Evolutionary conservation across 2,888 invertebrate genomes (phyloP).

Genomic region (Aleiodes alternator): DNA sequence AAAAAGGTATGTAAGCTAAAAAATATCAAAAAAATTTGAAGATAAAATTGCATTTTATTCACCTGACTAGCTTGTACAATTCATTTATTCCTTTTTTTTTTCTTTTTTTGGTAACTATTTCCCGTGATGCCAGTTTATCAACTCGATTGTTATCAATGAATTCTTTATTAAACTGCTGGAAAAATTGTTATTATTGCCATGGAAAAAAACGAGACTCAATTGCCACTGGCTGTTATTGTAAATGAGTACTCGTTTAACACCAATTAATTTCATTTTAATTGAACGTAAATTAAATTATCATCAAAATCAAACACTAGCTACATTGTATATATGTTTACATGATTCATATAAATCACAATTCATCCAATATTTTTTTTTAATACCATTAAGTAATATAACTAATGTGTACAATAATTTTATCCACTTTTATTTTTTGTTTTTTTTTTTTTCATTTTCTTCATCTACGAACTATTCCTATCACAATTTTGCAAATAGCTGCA

Average conservation of each 20-base stretch:
- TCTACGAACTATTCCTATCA: slow-evolving; percentile 56
- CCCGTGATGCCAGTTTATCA: slow-evolving; percentile 41
- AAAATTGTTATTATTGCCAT: slow-evolving; percentile 42
- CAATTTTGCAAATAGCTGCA: slow-evolving; percentile 52
- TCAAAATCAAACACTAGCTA: slow-evolving; percentile 7
- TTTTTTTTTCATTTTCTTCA: slow-evolving; percentile 44
- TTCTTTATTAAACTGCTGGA: slow-evolving; percentile 31
- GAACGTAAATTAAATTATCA: slow-evolving; percentile 40
- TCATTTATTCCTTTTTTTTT: slow-evolving; percentile 36
- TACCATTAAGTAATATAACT: slow-evolving; percentile 55
- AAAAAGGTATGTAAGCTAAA: slow-evolving; percentile 1
- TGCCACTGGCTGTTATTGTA: slow-evolving; percentile 55
- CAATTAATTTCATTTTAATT: slow-evolving; percentile 48
- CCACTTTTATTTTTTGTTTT: neutral
- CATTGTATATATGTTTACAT: slow-evolving; percentile 27
- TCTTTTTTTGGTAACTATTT: slow-evolving; percentile 46
- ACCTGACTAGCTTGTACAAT: slow-evolving; percentile 61
- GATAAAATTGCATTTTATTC: slow-evolving; percentile 57
- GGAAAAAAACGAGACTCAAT: slow-evolving; percentile 34
- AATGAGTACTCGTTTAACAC: slow-evolving; percentile 26
- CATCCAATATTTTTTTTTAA: slow-evolving; percentile 35
- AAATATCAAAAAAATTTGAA: slow-evolving; percentile 33
- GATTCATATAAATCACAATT: slow-evolving; percentile 56
- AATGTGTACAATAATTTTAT: slow-evolving; percentile 34
- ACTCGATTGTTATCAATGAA: slow-evolving; percentile 42